Evolutionary conservation across 2,797 vertebrate genomes (phyloP).

Genomic region (Martes flavigula): DNA sequence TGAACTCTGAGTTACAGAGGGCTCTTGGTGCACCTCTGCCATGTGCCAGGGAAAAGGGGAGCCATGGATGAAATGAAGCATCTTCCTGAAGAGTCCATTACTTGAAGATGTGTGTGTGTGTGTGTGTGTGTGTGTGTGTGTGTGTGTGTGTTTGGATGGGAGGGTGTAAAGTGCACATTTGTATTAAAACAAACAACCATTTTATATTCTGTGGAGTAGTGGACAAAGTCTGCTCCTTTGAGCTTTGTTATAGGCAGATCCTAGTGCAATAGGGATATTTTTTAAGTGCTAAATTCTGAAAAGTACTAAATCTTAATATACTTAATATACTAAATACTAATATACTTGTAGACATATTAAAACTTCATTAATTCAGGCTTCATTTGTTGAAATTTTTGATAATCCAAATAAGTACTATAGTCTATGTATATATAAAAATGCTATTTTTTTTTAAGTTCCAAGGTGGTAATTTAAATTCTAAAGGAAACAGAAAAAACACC

Average conservation of each 20-base stretch:
- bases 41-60: not conserved
- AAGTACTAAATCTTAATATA: conserved; percentile 6
- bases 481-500: conserved; percentile 2
- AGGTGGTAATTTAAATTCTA: conserved; percentile 10
- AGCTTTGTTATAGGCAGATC: not conserved
- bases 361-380: not conserved
- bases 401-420: conserved; percentile 10
- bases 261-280: not conserved
- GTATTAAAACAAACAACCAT: not conserved
- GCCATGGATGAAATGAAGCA: not conserved
- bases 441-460: not conserved
- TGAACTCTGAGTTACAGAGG: not conserved
- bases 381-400: conserved; percentile 11
- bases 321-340: not conserved
- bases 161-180: not conserved
- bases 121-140: not conserved
- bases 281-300: conserved; percentile 24
- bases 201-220: conserved; percentile 6
- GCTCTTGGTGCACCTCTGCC: not conserved
- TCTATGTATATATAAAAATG: not conserved
- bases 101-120: not conserved
- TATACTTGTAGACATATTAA: conserved; percentile 17
- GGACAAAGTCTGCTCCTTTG: conserved; percentile 6
- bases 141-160: too few relatives aligned
- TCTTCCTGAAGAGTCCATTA: not conserved